Base-by-base conservation (phyloP, 2,113 vertebrate genomes). In the Suncus etruscus region DNA sequence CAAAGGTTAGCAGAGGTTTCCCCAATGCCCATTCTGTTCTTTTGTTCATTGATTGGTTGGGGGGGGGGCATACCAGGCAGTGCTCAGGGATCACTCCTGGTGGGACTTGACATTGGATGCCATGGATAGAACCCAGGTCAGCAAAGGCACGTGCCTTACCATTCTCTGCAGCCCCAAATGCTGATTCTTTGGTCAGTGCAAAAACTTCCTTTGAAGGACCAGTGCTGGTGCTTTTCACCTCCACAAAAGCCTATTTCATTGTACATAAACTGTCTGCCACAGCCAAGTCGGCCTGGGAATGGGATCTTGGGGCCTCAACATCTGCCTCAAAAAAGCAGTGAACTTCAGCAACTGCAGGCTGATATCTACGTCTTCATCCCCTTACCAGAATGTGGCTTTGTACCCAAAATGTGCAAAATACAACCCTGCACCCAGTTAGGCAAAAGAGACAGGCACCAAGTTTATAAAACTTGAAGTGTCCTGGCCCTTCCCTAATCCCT, bases 261-360 rank as follows among this genome's bases (percentile, higher is more conserved):
- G 78, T 74, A 90, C n/a, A 95, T 20, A 61, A 61, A 61, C 9
- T 87, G 89, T 87, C 97, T 91, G 93, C 89, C 94, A n/a, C 75
- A 86, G 95, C 94, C 63, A 83, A 95, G 93, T 96, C 51, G n/a
- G 96, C 77, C 20, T 58, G 96, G 95, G 95, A 83, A 95, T 95
- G 84, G 88, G 89, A 89, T 20, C 68, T 91, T 95, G 87, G 90
- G 87, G 91, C 86, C 76, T 93, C 77, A 61, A 89, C 96, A 86
- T 93, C 95, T 94, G 92, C 96, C 95, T 97, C 93, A 88, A 20
- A 97, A 97, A 80, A 86, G 95, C 81, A 94, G 82, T 96, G 82
- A 80, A 96, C 75, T 93, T 95, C 92, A 78, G 89, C 95, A 94
- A 51, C 95, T 89, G 86, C 66, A 83, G 91, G 82, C 51, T 29